Evolutionary conservation across 2,113 vertebrate species (phyloP).

Genomic region (Mirounga angustirostris): DNA sequence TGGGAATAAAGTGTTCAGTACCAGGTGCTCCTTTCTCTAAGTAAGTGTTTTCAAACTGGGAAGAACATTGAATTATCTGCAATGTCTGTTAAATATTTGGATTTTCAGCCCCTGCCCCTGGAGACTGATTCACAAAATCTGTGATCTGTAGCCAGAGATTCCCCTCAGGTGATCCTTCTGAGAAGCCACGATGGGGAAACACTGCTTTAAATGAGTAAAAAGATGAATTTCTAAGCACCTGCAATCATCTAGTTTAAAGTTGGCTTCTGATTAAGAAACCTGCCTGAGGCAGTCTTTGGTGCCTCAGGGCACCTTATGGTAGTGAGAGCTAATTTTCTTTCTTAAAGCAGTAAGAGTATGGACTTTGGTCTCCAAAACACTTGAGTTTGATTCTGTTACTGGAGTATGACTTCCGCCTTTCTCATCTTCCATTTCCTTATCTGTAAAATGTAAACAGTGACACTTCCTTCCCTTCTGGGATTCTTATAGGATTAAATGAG

Average conservation of each 20-base stretch:
- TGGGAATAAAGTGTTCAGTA: constrained; percentile 44
- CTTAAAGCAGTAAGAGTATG: constrained; percentile 49
- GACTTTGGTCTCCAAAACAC: constrained; percentile 43
- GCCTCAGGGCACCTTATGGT: constrained; percentile 70
- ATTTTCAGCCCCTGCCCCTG: constrained; percentile 31
- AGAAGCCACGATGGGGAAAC: constrained; percentile 44
- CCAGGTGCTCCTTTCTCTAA: constrained; percentile 54
- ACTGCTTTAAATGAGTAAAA: constrained; percentile 54
- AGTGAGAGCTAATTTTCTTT: constrained; percentile 55
- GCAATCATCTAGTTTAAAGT: constrained; percentile 68
- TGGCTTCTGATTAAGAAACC: constrained; percentile 74
- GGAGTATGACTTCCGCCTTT: constrained; percentile 1
- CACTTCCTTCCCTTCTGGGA: background rate
- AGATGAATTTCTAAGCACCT: constrained; percentile 59
- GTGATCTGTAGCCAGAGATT: constrained; percentile 24
- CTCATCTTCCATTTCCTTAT: background rate
- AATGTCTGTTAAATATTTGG: constrained; percentile 19
- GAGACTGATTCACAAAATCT: constrained; percentile 3
- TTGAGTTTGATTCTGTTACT: constrained; percentile 40
- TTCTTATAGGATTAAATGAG: background rate
- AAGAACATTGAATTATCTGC: constrained; percentile 49
- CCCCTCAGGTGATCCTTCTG: constrained; percentile 65
- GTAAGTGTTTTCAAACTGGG: constrained; percentile 61
- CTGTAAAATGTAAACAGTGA: constrained; percentile 17
- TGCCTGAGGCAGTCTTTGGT: constrained; percentile 64